Base-by-base conservation (phyloP, 2,797 vertebrate species). In the Alectoris magna region DNA sequence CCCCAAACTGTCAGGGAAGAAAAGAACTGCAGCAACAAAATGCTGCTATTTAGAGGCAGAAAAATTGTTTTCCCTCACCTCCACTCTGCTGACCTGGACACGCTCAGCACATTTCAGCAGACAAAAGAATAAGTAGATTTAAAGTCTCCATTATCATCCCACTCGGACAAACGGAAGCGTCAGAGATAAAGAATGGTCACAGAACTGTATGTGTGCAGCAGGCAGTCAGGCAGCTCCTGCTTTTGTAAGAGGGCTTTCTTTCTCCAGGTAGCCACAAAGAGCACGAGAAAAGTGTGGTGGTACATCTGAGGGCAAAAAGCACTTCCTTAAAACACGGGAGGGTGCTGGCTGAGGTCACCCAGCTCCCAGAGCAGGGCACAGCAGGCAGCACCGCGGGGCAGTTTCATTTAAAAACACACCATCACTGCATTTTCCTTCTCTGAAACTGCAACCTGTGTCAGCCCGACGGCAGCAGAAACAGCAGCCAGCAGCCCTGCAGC, bases 1-100 rank as follows among this genome's bases (percentile, higher is more conserved):
- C 39, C 72, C 34, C 8, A 69, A 34, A 27, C 7, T 0, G 0
- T 3, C 22, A 1, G 21, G 0, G n/a, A 2, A 0, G 11, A n/a
- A 23, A 83, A 48, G 34, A 72, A 59, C 67, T 10, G 55, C 7
- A 11, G 69, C 26, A 39, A 10, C 0, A 0, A 36, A 64, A 69
- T 0, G 15, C 66, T 88, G 29, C 24, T 1, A 1, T 46, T 22
- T 1, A 4, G n/a, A 68, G 23, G 38, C 27, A 84, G n/a, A 86
- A 53, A 21, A 3, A 0, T 11, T 2, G 12, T 9, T 24, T 64
- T 64, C 39, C 62, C 39, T 64, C 39, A 64, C 27, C 62, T 41
- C 44, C 66, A 16, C 0, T 4, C 62, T 53, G 72, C 72, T 9
- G 7, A 55, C 38, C 88, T 8, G 31, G 44, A 53, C 7, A 41